Conservation (phyloP, 2,888 invertebrate species). For the Parnassius smintheus region DNA sequence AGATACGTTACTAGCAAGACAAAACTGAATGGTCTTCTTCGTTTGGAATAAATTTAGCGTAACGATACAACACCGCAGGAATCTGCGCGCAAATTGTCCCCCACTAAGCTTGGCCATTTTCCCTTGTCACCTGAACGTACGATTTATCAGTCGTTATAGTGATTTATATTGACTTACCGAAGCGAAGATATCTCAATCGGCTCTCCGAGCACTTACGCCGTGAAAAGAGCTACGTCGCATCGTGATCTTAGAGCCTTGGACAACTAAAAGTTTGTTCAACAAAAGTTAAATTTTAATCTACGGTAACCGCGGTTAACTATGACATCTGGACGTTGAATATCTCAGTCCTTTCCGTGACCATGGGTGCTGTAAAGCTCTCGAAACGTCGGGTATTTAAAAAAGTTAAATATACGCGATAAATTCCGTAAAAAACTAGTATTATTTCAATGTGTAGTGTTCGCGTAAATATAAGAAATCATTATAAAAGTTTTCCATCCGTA, state of each 20-base stretch:
- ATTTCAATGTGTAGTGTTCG: too few species aligned
- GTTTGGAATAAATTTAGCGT: conserved; percentile 12
- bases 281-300: too few species aligned
- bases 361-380: too few species aligned
- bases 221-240: conserved; percentile 6
- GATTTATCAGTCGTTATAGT: conserved; percentile 26
- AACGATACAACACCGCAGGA: conserved; percentile 21
- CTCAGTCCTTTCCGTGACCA: too few species aligned
- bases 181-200: conserved; percentile 21
- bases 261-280: too few species aligned
- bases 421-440: too few species aligned
- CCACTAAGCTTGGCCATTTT: conserved; percentile 23
- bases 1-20: too few species aligned
- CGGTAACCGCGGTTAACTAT: too few species aligned
- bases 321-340: too few species aligned
- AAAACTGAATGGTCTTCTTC: background rate
- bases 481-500: background rate
- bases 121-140: conserved; percentile 19
- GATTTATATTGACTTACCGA: conserved; percentile 17
- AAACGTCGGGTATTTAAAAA: too few species aligned
- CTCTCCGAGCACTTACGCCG: conserved; percentile 17
- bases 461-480: too few species aligned
- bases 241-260: background rate
- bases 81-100: conserved; percentile 12
- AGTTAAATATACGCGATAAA: too few species aligned